These are phyloP conservation scores for Rhinatrema bivittatum DNA, from an alignment of 2,797 vertebrate species.

Conservation along the genomic window DNA sequence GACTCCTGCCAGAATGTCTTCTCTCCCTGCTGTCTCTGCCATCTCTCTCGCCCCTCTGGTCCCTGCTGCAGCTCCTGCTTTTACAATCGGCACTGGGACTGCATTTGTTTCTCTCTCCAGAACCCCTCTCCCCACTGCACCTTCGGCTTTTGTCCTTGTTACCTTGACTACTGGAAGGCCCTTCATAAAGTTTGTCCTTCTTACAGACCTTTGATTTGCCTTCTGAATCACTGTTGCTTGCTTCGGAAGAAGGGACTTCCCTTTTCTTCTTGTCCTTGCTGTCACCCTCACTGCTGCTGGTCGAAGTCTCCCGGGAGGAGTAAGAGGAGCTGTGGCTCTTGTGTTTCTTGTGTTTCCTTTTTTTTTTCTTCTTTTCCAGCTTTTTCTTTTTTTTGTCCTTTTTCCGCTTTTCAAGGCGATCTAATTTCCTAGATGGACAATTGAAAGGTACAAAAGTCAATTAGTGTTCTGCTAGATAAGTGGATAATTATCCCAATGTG, in stretches of 20 bases:
- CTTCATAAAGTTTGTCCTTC: slow-evolving; percentile 58
- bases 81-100: slow-evolving; percentile 21
- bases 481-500: not conserved
- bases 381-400: slow-evolving; percentile 69
- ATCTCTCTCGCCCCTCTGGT: slow-evolving; percentile 41
- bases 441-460: slow-evolving; percentile 22
- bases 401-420: slow-evolving; percentile 80
- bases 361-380: slow-evolving; percentile 67
- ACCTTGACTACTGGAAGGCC: slow-evolving; percentile 46
- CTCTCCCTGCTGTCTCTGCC: too few species aligned
- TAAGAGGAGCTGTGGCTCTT: slow-evolving; percentile 48
- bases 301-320: slow-evolving; percentile 53
- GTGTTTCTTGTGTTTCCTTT: slow-evolving; percentile 63
- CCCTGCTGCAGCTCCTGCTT: slow-evolving; percentile 35
- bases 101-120: slow-evolving; percentile 53
- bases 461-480: slow-evolving; percentile 4
- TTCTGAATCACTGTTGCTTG: slow-evolving; percentile 60
- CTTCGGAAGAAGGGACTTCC: slow-evolving; percentile 59
- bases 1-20: slow-evolving; percentile 46
- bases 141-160: slow-evolving; percentile 45
- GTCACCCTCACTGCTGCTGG: slow-evolving; percentile 53
- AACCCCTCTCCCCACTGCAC: slow-evolving; percentile 40
- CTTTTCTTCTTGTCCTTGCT: slow-evolving; percentile 60
- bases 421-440: slow-evolving; percentile 79
- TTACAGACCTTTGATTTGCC: slow-evolving; percentile 36